phyloP scores from a whole-genome alignment of 2,797 vertebrate genomes.

The Astyanax mexicanus region DNA sequence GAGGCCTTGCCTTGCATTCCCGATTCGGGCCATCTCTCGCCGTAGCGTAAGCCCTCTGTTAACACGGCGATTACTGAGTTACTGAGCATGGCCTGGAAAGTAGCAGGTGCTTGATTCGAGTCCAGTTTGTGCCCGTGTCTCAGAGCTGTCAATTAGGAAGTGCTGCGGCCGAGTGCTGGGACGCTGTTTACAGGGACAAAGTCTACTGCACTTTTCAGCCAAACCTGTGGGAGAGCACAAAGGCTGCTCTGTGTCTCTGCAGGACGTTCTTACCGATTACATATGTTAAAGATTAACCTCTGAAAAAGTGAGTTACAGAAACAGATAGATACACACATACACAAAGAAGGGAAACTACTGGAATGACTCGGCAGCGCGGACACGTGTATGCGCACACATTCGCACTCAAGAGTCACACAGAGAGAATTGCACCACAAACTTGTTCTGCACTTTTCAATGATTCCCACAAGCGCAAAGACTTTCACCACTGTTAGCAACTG shows the following conservation, averaged over 20 bases:
- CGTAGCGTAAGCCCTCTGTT: constrained; percentile 62
- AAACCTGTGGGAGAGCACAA: constrained; percentile 67
- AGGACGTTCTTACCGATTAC: constrained; percentile 50
- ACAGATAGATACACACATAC: constrained; percentile 33
- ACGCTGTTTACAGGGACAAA: constrained; percentile 75
- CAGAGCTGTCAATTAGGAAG: constrained; percentile 59
- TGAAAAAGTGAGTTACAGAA: constrained; percentile 50
- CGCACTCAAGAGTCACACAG: background rate
- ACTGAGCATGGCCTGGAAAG: constrained; percentile 69
- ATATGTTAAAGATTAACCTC: constrained; percentile 66
- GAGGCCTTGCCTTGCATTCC: constrained; percentile 53
- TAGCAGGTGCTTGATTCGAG: constrained; percentile 76
- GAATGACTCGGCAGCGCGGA: constrained; percentile 20
- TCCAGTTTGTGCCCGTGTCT: constrained; percentile 60
- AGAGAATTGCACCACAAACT: constrained; percentile 19
- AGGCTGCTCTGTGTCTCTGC: constrained; percentile 63
- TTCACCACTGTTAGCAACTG: constrained; percentile 25
- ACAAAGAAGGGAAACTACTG: constrained; percentile 4
- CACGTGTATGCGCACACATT: constrained; percentile 16
- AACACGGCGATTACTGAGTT: constrained; percentile 72
- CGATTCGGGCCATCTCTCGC: constrained; percentile 42
- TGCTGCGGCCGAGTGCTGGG: constrained; percentile 36
- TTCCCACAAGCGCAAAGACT: constrained; percentile 8
- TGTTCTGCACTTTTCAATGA: constrained; percentile 1
- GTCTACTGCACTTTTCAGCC: constrained; percentile 67